phyloP scores from a whole-genome alignment of 2,797 vertebrate species.

The Premnoplex brunnescens region DNA sequence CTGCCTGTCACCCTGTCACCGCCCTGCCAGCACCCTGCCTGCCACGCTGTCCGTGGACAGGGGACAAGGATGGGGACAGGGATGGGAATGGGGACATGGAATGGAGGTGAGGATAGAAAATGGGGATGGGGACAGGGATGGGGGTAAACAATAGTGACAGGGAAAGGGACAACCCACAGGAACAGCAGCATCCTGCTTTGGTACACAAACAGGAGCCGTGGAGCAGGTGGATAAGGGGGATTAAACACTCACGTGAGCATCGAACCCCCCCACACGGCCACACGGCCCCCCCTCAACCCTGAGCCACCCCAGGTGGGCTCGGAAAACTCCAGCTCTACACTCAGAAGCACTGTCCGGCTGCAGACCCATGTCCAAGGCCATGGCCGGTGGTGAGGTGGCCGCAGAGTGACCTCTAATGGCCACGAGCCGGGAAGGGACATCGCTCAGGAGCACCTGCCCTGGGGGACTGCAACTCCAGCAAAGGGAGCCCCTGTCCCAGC shows the following conservation, averaged over 20 bases:
- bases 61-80: not conserved
- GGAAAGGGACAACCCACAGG: not conserved
- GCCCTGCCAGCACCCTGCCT: not conserved
- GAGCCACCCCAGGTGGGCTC: not conserved
- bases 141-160: not conserved
- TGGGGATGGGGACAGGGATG: not conserved
- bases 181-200: not conserved
- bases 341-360: fast-evolving
- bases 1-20: not conserved
- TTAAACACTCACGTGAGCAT: not conserved
- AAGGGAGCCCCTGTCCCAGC: fast-evolving
- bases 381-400: not conserved
- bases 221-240: fast-evolving
- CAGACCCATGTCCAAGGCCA: not conserved
- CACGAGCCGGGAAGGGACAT: fast-evolving
- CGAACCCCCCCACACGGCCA: no score
- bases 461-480: not conserved
- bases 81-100: not conserved
- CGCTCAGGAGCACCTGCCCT: not conserved
- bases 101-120: not conserved
- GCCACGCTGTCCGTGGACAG: not conserved
- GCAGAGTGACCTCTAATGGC: slow-evolving; percentile 29
- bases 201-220: not conserved
- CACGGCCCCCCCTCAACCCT: fast-evolving
- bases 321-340: not conserved